Evolutionary conservation across 2,888 invertebrate genomes (phyloP).

Genomic region (Melanotus villosus): DNA sequence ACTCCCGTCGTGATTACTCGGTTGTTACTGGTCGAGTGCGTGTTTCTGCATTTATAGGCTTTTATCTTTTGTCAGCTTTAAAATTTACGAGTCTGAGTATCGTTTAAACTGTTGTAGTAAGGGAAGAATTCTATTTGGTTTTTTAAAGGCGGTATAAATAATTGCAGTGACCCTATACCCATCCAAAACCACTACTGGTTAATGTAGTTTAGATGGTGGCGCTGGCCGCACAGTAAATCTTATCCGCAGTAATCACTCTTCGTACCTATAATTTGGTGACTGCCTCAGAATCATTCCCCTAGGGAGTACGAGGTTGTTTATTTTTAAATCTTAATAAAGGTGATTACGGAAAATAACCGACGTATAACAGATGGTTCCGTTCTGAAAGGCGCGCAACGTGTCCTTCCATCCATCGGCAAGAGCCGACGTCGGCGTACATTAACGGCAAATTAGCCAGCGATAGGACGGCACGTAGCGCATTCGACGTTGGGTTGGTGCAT

Average conservation of each 20-base stretch:
- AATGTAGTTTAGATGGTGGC: conserved; percentile 54
- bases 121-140: conserved; percentile 22
- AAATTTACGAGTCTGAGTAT: conserved; percentile 29
- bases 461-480: conserved; percentile 24
- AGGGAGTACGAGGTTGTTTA: conserved; percentile 38
- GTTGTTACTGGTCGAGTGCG: conserved; percentile 10
- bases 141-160: conserved; percentile 27
- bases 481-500: conserved; percentile 29
- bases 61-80: conserved; percentile 33
- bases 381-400: not conserved
- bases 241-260: conserved; percentile 53
- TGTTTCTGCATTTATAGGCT: conserved; percentile 37
- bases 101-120: conserved; percentile 18
- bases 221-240: conserved; percentile 53
- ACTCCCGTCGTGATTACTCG: conserved; percentile 16
- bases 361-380: conserved; percentile 27
- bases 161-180: conserved; percentile 22
- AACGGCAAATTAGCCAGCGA: conserved; percentile 30
- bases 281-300: conserved; percentile 52
- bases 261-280: conserved; percentile 56
- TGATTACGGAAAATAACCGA: conserved; percentile 40
- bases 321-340: conserved; percentile 42
- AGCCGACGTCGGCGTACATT: conserved; percentile 17
- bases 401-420: not conserved
- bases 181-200: conserved; percentile 55